Conservation (phyloP, 1,140 invertebrate species). For the Drosophila sturtevanti region DNA sequence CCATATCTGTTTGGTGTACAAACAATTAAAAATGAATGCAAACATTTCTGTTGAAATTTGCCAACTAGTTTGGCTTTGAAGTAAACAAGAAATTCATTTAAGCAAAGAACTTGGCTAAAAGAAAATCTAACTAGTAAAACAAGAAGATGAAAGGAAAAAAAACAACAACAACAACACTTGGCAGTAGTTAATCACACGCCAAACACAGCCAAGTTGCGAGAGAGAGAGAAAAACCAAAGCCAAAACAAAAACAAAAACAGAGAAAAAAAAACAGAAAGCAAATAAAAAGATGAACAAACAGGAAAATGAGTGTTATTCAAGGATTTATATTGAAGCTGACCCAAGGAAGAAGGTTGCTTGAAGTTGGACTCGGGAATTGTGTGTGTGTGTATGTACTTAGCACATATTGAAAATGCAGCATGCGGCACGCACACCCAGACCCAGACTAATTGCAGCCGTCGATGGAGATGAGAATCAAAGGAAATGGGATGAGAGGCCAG, state of each 20-base stretch:
- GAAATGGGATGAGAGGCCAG: neutral
- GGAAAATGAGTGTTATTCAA: conserved; percentile 34
- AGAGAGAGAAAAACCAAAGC: conserved; percentile 11
- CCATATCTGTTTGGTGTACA: neutral
- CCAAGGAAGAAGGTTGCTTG: neutral
- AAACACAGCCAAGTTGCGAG: conserved; percentile 45
- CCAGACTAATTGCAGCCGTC: conserved; percentile 66
- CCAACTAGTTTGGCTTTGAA: neutral
- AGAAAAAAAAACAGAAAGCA: conserved; percentile 44
- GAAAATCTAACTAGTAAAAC: neutral
- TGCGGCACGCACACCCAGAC: conserved; percentile 43
- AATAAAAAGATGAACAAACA: conserved; percentile 20
- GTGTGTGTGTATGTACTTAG: conserved; percentile 42
- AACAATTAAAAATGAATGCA: conserved; percentile 7
- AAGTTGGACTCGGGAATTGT: neutral
- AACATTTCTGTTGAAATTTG: neutral
- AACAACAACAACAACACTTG: conserved; percentile 36
- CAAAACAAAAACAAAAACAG: conserved; percentile 7
- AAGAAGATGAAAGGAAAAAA: conserved; percentile 19
- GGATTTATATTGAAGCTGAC: conserved; percentile 33
- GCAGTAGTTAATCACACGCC: conserved; percentile 69
- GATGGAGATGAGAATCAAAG: conserved; percentile 4
- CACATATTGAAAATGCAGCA: conserved; percentile 60
- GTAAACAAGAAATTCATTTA: conserved; percentile 14
- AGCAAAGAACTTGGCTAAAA: conserved; percentile 9